phyloP scores from a whole-genome alignment of 2,113 vertebrate genomes.

The Pipra filicauda region DNA sequence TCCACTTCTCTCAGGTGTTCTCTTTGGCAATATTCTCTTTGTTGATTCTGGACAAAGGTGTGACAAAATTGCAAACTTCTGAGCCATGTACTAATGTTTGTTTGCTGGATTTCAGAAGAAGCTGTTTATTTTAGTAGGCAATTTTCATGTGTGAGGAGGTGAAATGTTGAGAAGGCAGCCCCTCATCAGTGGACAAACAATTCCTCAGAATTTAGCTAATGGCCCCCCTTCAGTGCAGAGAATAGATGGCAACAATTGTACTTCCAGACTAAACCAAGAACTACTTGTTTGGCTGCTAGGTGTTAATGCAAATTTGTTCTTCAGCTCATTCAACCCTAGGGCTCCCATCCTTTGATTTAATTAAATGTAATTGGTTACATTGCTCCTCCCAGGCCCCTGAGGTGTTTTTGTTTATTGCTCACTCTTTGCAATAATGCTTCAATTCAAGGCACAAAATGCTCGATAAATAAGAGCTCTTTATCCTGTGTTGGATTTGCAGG shows the following conservation, averaged over 20 bases:
- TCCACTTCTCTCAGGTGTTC: background rate
- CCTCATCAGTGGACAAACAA: slow-evolving; percentile 81
- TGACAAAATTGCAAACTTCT: slow-evolving; percentile 45
- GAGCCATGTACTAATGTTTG: slow-evolving; percentile 69
- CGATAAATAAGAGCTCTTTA: slow-evolving; percentile 77
- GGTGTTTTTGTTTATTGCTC: slow-evolving; percentile 87
- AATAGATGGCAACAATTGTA: slow-evolving; percentile 80
- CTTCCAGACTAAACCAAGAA: slow-evolving; percentile 75
- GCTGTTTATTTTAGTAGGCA: slow-evolving; percentile 80
- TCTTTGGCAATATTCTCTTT: slow-evolving; percentile 2
- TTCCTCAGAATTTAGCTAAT: slow-evolving; percentile 85
- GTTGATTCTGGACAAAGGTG: slow-evolving; percentile 50
- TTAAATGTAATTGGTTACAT: slow-evolving; percentile 94
- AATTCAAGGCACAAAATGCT: slow-evolving; percentile 81
- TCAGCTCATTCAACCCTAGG: slow-evolving; percentile 82
- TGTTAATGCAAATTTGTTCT: slow-evolving; percentile 88
- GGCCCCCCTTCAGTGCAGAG: slow-evolving; percentile 82
- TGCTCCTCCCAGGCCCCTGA: slow-evolving; percentile 84
- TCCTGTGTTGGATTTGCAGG: slow-evolving; percentile 73
- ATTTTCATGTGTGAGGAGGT: slow-evolving; percentile 74
- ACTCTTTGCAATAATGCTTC: slow-evolving; percentile 81
- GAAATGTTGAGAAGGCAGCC: slow-evolving; percentile 76
- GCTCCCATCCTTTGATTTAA: slow-evolving; percentile 92
- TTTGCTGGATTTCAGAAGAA: slow-evolving; percentile 71
- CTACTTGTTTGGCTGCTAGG: slow-evolving; percentile 82